Percentiles rank a stretch among this genome's conserved stretches.
Evolutionary conservation across 1,140 invertebrate species (phyloP).

Genomic region (Zaprionus tsacasi): DNA sequence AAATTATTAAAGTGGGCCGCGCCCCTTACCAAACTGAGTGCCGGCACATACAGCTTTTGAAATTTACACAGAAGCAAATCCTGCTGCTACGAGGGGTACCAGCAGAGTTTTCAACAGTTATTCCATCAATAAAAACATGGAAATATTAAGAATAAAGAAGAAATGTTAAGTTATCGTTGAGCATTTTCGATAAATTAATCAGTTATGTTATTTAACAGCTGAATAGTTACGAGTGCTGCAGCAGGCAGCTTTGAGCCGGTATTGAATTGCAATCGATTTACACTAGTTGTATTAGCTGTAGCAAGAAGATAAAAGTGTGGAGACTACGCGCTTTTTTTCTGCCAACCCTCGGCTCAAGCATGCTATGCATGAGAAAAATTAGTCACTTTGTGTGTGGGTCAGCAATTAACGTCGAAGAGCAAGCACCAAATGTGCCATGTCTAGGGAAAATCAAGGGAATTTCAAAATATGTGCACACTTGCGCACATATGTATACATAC

Average conservation of each 20-base stretch:
- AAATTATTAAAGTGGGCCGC: slow-evolving; percentile 45
- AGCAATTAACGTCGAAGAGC: slow-evolving; percentile 64
- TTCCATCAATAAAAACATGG: not conserved
- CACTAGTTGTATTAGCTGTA: too few species aligned
- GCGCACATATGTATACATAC: not conserved
- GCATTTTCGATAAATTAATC: not conserved
- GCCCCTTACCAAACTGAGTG: slow-evolving; percentile 11
- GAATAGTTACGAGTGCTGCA: not conserved
- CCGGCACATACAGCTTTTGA: slow-evolving; percentile 6
- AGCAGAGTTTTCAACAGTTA: not conserved
- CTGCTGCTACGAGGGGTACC: slow-evolving; percentile 23
- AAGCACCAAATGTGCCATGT: slow-evolving; percentile 33
- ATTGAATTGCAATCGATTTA: not conserved
- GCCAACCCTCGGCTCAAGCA: slow-evolving; percentile 20
- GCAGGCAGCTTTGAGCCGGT: not conserved
- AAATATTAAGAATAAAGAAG: not conserved
- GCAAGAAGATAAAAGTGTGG: too few species aligned
- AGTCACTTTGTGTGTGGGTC: slow-evolving; percentile 72
- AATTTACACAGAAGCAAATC: slow-evolving; percentile 43
- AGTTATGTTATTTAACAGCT: not conserved
- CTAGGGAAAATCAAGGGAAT: slow-evolving; percentile 19
- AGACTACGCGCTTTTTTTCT: too few species aligned
- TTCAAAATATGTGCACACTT: slow-evolving; percentile 8
- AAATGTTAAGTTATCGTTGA: not conserved
- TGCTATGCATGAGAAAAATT: slow-evolving; percentile 43